Base-by-base conservation (phyloP, 2,888 invertebrate genomes). In the Microctonus brassicae region DNA sequence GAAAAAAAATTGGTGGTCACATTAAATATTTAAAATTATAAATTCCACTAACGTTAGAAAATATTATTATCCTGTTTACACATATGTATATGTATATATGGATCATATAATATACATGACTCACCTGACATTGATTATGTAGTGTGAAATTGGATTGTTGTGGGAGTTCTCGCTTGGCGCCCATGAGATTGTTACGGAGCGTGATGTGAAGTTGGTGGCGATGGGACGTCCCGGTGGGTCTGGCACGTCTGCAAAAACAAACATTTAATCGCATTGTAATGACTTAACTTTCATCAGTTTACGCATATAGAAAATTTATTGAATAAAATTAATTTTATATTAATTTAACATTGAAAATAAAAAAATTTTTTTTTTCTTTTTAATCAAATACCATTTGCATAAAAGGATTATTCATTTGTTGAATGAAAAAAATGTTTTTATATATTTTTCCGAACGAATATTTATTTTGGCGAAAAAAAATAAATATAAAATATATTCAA, bases 151-250 rank as follows among this genome's bases (percentile, higher is more conserved):
- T 75, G 91, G 90, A 82, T 92, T 91, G 89, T 92, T 91, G 86
- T 93, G 92, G 75, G 91, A 90, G 87, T 93, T 91, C 80, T 91
- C 91, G 77, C 93, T 92, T 73, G 92, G 91, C 72, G 93, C 92
- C 94, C 94, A 94, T 68, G 93, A 93, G 81, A 94, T 89, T 88
- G 93, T 93, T 82, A 93, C 93, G 53, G 92, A 91, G 79, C 93
- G 90, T 76, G 93, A 93, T 75, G 93, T 93, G 88, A 93, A 94
- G 86, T 91, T 91, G 88, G 91, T 91, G 85, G 93, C 90, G 83
- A 94, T 89, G 77, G 94, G 93, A 79, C 92, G 90, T 80, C 93
- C 93, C 78, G 93, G 93, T 77, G 93, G 91, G 85, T 92, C 92
- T 73, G 93, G 92, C 82, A 92, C 91, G 89, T 92, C 92, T 92